Conservation (phyloP, 2,113 vertebrate species). For the Elanus axillaris region DNA sequence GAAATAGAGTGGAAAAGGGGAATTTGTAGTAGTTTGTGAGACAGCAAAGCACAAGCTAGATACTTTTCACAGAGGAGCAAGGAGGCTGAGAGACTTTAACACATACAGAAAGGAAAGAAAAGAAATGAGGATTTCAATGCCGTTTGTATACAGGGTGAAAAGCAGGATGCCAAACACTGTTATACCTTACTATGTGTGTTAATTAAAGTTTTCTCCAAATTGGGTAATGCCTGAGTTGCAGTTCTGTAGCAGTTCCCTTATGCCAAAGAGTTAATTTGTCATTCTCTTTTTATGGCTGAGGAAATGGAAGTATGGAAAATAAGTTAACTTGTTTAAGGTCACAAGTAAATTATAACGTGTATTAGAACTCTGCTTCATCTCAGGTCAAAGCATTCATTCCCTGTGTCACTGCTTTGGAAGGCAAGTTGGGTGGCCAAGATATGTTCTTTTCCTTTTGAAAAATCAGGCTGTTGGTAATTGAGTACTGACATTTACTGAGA, state of each 20-base stretch:
- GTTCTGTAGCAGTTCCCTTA: background rate
- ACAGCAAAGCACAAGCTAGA: background rate
- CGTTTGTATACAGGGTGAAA: background rate
- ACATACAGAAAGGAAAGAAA: background rate
- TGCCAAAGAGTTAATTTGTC: background rate
- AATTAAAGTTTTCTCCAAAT: background rate
- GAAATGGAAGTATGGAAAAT: background rate
- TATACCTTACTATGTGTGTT: background rate
- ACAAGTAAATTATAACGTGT: background rate
- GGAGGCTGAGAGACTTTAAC: background rate
- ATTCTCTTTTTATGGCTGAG: background rate
- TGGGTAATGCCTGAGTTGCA: background rate
- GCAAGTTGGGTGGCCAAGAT: background rate
- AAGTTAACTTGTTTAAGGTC: background rate
- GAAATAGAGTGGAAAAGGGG: background rate
- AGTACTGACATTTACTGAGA: background rate
- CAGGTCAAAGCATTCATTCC: background rate
- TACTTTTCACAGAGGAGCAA: background rate
- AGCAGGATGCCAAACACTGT: background rate
- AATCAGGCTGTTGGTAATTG: background rate
- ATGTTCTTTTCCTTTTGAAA: background rate
- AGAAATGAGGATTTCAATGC: background rate
- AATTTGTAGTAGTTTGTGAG: background rate
- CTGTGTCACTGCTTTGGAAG: accelerated
- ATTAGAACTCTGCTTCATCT: background rate